phyloP scores from a whole-genome alignment of 2,113 vertebrate species.

The Symphodus melops region DNA sequence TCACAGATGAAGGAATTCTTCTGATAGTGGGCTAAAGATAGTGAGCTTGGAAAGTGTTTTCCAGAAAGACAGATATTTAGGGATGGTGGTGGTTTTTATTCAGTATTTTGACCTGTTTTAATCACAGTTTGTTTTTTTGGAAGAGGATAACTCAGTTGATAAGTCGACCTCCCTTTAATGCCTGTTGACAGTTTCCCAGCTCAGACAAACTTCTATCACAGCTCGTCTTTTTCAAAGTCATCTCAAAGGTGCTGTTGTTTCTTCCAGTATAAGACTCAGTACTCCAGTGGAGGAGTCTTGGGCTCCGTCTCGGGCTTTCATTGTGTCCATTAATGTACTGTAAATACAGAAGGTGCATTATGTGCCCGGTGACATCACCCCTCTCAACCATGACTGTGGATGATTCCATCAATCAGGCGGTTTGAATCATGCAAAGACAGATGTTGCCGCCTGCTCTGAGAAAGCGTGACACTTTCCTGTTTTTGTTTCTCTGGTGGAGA shows the following conservation, averaged over 20 bases:
- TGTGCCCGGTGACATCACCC: slow-evolving; percentile 35
- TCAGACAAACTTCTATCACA: too few species aligned
- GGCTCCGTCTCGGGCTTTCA: slow-evolving; percentile 41
- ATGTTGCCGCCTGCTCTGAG: background rate
- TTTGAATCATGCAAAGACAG: slow-evolving; percentile 7
- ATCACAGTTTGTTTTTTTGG: too few species aligned
- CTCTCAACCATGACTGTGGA: slow-evolving; percentile 12
- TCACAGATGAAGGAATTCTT: too few species aligned
- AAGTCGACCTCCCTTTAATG: too few species aligned
- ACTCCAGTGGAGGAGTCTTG: background rate
- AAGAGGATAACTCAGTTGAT: too few species aligned
- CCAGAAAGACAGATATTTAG: background rate
- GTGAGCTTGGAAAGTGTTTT: background rate
- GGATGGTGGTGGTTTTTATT: too few species aligned
- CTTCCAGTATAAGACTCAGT: background rate
- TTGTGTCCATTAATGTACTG: slow-evolving; percentile 34
- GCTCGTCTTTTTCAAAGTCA: too few species aligned
- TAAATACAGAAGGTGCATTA: slow-evolving; percentile 51
- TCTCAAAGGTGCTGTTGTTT: background rate
- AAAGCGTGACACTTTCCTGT: background rate
- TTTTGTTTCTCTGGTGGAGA: slow-evolving; percentile 6
- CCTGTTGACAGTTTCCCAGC: too few species aligned
- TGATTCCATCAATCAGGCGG: slow-evolving; percentile 24
- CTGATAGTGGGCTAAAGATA: too few species aligned
- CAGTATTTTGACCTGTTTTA: too few species aligned